Base-by-base conservation (phyloP, 2,888 invertebrate species). In the Abrostola triplasia region DNA sequence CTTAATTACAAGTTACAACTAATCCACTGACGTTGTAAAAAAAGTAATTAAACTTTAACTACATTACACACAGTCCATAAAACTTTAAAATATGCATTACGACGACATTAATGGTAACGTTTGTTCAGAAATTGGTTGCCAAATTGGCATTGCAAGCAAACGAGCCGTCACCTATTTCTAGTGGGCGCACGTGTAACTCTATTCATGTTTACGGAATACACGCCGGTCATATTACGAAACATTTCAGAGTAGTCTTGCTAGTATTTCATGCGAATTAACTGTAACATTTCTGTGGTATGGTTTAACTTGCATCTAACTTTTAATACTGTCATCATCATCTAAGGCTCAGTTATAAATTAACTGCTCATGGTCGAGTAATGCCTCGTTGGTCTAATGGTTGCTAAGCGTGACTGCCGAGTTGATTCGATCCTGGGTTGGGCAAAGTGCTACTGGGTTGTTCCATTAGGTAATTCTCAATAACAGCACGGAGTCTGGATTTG, bases 71-170 rank as follows among this genome's bases (percentile, higher is more conserved):
- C 24, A 47, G 24, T 6, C 24, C 4, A 61, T 61, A 54, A 59
- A 63, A 49, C 6, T 48, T 50, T 60, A 42, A 65, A 65, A 58
- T 63, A 67, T 44, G 53, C 50, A 49, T 54, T 51, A 62, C 6
- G 35, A 24, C 38, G 13, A 36, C 37, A 54, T 48, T 68, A 49
- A 59, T 63, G 44, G 40, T 54, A 55, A 36, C 38, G 36, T 41
- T 61, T 67, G 40, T 40, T 53, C 38, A 52, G 48, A 49, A 51
- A 61, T 61, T 61, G 41, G 44, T 73, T 67, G 68, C 74, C 65
- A 74, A 76, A 60, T 64, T 64, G 63, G 49, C 77, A 63, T 54
- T 56, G 58, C 24, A 40, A 61, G 64, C 53, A 61, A 60, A 49
- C 12, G 42, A 38, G 54, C 36, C 52, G 50, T 36, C 9, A 52